Percentiles rank a stretch among this genome's conserved stretches.
These are phyloP conservation scores for Pseudochirops cupreus DNA, from an alignment of 2,797 vertebrate species.

Conservation along the genomic window DNA sequence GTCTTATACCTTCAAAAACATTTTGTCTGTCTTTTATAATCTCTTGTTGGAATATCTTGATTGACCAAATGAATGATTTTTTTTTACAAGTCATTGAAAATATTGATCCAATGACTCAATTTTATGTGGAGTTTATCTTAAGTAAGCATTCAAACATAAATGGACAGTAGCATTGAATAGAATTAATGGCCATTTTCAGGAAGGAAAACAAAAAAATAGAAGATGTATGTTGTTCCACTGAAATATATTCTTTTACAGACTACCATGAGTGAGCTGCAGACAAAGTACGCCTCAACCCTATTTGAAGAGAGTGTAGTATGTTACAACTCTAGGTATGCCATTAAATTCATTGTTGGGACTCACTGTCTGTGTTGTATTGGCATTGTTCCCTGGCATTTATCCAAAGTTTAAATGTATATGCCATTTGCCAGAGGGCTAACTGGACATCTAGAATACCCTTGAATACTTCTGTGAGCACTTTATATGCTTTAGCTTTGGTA, in stretches of 20 bases:
- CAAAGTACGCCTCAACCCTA: constrained; percentile 74
- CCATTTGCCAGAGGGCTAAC: constrained; percentile 72
- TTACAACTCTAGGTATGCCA: constrained; percentile 66
- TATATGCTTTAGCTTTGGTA: constrained; percentile 72
- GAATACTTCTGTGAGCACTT: constrained; percentile 73
- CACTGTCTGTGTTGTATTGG: constrained; percentile 63
- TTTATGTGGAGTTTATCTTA: constrained; percentile 47
- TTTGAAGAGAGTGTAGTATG: constrained; percentile 73
- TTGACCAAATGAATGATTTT: constrained; percentile 51
- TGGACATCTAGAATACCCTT: constrained; percentile 66
- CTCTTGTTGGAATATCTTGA: not conserved
- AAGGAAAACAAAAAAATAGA: constrained; percentile 70
- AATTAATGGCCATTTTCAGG: constrained; percentile 67
- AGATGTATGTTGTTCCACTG: constrained; percentile 77
- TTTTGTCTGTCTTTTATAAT: not conserved
- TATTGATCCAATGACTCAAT: constrained; percentile 40
- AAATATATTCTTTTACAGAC: constrained; percentile 78
- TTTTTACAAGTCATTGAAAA: constrained; percentile 48
- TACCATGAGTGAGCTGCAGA: constrained; percentile 62
- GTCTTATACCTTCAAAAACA: not conserved
- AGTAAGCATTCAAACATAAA: constrained; percentile 67
- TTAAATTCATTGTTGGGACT: constrained; percentile 67
- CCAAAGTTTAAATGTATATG: constrained; percentile 71
- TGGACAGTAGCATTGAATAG: constrained; percentile 73
- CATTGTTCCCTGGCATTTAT: constrained; percentile 71